A percentile compares a stretch with the other conserved stretches of the same genome.
These are phyloP conservation scores for Limanda limanda DNA, from an alignment of 2,113 vertebrate species.

Conservation along the genomic window DNA sequence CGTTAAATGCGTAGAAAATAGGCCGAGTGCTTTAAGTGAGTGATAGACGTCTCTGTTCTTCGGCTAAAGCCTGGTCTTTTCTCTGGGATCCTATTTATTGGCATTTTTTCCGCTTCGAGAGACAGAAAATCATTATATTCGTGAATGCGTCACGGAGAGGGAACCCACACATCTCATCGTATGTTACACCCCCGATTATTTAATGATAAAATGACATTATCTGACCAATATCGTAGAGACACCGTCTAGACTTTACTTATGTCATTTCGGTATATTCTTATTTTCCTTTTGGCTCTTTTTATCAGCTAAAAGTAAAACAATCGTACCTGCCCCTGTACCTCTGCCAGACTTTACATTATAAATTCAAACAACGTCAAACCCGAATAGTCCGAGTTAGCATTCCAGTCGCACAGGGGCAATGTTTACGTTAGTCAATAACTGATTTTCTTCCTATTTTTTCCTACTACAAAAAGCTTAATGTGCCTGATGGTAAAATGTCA, in stretches of 20 bases:
- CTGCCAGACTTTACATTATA: too few relatives aligned
- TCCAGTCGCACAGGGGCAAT: too few relatives aligned
- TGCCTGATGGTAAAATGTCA: too few relatives aligned
- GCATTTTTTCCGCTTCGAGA: constrained; percentile 49
- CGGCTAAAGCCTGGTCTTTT: constrained; percentile 55
- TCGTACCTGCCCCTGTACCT: too few relatives aligned
- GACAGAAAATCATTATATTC: constrained; percentile 43
- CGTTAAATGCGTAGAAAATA: constrained; percentile 74
- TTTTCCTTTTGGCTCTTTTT: neutral
- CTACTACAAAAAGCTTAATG: too few relatives aligned
- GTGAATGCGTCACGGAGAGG: constrained; percentile 10
- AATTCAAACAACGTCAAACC: too few relatives aligned
- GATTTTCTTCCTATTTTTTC: too few relatives aligned
- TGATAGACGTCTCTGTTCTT: constrained; percentile 76
- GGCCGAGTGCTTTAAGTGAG: constrained; percentile 59
- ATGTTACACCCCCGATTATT: neutral
- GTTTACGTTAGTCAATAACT: too few relatives aligned
- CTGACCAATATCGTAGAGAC: neutral
- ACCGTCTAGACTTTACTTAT: neutral
- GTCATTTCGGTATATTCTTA: neutral
- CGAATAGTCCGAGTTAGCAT: too few relatives aligned
- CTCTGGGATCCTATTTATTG: constrained; percentile 60
- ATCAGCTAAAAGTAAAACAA: too few relatives aligned
- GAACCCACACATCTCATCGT: neutral
- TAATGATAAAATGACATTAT: neutral